Percentiles rank a stretch among this genome's conserved stretches.
Conservation (phyloP, 2,113 vertebrate genomes). For the Cervus canadensis region DNA sequence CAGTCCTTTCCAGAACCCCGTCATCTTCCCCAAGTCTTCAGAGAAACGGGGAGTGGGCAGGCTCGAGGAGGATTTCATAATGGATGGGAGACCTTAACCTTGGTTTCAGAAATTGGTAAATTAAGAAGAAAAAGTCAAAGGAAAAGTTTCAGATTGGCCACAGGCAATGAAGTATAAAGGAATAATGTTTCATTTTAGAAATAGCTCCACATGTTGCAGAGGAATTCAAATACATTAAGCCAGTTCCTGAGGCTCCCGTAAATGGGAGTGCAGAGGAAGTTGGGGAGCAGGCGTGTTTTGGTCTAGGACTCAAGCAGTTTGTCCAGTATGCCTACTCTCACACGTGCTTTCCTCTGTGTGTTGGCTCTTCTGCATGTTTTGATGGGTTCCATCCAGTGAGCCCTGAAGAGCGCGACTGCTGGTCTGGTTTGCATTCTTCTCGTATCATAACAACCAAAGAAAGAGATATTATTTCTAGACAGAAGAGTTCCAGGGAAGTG, state of each 20-base stretch:
- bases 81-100: neutral
- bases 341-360: neutral
- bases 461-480: neutral
- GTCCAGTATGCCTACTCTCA: neutral
- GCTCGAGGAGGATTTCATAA: neutral
- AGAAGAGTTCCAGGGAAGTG: neutral
- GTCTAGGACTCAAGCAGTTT: neutral
- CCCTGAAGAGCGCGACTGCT: neutral
- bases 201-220: neutral
- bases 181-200: neutral
- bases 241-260: neutral
- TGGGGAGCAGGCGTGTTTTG: neutral
- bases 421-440: neutral
- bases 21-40: neutral
- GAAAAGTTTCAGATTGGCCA: neutral
- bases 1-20: neutral
- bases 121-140: neutral
- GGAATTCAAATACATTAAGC: neutral
- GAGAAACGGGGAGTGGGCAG: neutral
- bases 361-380: neutral
- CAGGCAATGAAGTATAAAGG: neutral
- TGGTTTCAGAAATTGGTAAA: neutral
- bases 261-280: neutral
- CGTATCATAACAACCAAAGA: neutral
- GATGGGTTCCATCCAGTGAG: neutral